These are phyloP conservation scores for Sesamia inferens DNA, from an alignment of 2,888 invertebrate genomes.

Conservation along the genomic window DNA sequence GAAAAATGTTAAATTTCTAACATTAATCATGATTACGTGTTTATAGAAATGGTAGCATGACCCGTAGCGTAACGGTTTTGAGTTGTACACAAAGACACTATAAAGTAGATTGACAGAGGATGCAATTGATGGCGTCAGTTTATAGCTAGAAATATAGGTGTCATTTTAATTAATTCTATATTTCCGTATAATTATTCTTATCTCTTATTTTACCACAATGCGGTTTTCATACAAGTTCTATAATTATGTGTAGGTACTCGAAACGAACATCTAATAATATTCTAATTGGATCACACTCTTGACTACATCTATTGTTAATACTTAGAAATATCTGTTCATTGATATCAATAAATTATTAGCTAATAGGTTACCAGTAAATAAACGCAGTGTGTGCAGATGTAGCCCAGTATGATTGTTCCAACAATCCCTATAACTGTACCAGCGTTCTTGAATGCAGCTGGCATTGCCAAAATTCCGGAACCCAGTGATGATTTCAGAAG, in stretches of 20 bases:
- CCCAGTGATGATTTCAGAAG: conserved; percentile 98
- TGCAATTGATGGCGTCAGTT: background rate
- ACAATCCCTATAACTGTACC: conserved; percentile 95
- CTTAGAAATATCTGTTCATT: conserved; percentile 5
- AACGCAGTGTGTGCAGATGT: conserved; percentile 98
- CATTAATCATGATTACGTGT: background rate
- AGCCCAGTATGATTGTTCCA: conserved; percentile 95
- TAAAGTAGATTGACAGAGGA: background rate
- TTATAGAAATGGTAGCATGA: background rate
- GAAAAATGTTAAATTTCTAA: conserved; percentile 52
- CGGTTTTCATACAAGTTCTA: conserved; percentile 36
- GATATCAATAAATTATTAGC: conserved; percentile 5
- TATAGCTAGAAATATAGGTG: background rate
- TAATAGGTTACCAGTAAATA: conserved; percentile 93
- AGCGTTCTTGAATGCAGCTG: conserved; percentile 96
- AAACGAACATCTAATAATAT: background rate
- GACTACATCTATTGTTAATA: conserved; percentile 14
- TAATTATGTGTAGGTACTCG: background rate
- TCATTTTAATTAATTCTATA: conserved; percentile 22
- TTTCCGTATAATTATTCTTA: conserved; percentile 35
- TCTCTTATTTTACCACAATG: conserved; percentile 40
- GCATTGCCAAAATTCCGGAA: conserved; percentile 97
- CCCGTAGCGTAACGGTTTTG: background rate
- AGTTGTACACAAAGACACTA: background rate
- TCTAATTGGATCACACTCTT: conserved; percentile 24